Base-by-base conservation (phyloP, 2,113 vertebrate genomes). In the Syngnathus floridae region DNA sequence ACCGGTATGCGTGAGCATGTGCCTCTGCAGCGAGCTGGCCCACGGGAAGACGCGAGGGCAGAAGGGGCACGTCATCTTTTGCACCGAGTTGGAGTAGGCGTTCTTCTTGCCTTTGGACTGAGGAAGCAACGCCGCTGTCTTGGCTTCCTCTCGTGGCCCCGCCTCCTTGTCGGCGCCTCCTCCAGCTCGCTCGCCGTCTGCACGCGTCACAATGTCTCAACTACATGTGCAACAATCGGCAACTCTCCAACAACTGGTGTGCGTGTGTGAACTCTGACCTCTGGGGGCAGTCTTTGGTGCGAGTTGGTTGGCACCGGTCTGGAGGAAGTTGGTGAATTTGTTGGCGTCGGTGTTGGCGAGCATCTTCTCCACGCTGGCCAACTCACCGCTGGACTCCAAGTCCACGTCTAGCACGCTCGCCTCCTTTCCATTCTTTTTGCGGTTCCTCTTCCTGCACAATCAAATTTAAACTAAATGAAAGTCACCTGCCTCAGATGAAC, bases 301-400 rank as follows among this genome's bases (percentile, higher is more conserved):
- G 81, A 89, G 92, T 45, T 91, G 91, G 0, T 87, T 82, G n/a
- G 70, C 84, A 37, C 92, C 91, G 0, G 88, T 92, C 87, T 95
- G 95, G 70, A 99, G 92, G 80, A 93, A 98, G 0, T 93, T 91
- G 76, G 93, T 97, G 79, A 99, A 98, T 84, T 95, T 94, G 86
- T 98, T 98, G 77, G 95, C 82, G 75, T 98, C 94, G 0, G 96
- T 98, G 52, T 94, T 98, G 67, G 95, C 97, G 13, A 99, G 80
- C 94, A 99, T 99, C 86, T 95, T 96, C 75, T 98, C 97, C 36
- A 99, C 93, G 71, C 95, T 98, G 74, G 97, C 94, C n/a, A 99
- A 98, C 84, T 99, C 97, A 0, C 95, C 95, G 3, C 96, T 98
- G 37, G 96, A 97, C 81, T 99, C 96, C 74, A 97, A 87, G 78